phyloP scores from a whole-genome alignment of 1,140 invertebrate genomes.

The Orius insidiosus region DNA sequence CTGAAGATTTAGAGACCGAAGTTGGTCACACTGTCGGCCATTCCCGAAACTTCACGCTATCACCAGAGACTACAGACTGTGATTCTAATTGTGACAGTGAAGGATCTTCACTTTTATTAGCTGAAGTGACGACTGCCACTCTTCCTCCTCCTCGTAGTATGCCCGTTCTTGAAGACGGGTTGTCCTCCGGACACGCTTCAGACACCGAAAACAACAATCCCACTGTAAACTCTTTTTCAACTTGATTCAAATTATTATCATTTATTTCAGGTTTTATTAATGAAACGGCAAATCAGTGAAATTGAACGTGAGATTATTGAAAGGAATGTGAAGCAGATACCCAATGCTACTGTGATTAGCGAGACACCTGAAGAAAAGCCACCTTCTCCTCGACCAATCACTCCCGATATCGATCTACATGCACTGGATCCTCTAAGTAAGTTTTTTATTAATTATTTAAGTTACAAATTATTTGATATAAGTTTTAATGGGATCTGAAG shows the following conservation, averaged over 20 bases:
- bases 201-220: constrained; percentile 79
- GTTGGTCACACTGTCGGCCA: constrained; percentile 19
- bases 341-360: constrained; percentile 3
- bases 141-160: constrained; percentile 37
- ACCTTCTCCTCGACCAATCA: constrained; percentile 3
- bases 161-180: constrained; percentile 88
- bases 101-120: constrained; percentile 19
- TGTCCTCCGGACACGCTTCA: constrained; percentile 78
- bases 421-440: constrained; percentile 22
- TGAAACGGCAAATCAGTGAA: constrained; percentile 55
- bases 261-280: constrained; percentile 34
- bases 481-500: constrained; percentile 6
- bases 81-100: constrained; percentile 57
- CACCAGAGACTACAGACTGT: constrained; percentile 89
- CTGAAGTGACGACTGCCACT: constrained; percentile 18
- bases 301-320: constrained; percentile 54
- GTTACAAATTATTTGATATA: not conserved
- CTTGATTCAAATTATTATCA: constrained; percentile 2
- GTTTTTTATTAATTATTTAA: not conserved
- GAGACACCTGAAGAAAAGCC: constrained; percentile 13
- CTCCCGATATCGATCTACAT: constrained; percentile 21
- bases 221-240: constrained; percentile 19
- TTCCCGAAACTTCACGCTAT: constrained; percentile 63
- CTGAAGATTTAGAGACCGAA: constrained; percentile 20
- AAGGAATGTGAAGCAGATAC: constrained; percentile 22